These are phyloP conservation scores for Trochalopteron elliotii DNA, from an alignment of 2,113 vertebrate genomes.

Conservation along the genomic window DNA sequence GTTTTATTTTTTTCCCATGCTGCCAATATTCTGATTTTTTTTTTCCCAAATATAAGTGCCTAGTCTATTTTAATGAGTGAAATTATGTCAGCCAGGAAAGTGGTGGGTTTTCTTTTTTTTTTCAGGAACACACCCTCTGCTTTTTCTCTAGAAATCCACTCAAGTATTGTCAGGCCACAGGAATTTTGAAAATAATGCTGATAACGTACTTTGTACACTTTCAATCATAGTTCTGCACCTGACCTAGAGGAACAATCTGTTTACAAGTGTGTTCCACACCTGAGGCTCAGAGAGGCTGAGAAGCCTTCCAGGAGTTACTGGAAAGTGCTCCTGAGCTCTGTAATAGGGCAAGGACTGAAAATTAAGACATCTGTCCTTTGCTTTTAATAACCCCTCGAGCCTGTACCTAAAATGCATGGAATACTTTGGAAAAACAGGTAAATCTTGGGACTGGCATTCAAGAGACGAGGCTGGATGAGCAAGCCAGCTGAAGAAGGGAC, in stretches of 20 bases:
- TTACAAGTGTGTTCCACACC: background rate
- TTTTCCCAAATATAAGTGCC: background rate
- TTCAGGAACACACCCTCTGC: background rate
- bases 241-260: background rate
- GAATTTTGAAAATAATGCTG: background rate
- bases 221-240: background rate
- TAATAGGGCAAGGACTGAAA: background rate
- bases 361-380: background rate
- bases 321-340: background rate
- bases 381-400: background rate
- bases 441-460: background rate
- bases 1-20: background rate
- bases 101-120: background rate
- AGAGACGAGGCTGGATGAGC: background rate
- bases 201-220: background rate
- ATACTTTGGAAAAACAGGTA: background rate
- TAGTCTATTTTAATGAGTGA: background rate
- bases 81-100: background rate
- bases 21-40: background rate
- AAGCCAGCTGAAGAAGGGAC: background rate
- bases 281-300: background rate
- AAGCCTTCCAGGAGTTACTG: background rate
- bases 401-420: background rate
- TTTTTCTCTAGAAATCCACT: background rate
- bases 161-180: background rate